Base-by-base conservation (phyloP, 1,140 invertebrate species). In the Heliconius nattereri region DNA sequence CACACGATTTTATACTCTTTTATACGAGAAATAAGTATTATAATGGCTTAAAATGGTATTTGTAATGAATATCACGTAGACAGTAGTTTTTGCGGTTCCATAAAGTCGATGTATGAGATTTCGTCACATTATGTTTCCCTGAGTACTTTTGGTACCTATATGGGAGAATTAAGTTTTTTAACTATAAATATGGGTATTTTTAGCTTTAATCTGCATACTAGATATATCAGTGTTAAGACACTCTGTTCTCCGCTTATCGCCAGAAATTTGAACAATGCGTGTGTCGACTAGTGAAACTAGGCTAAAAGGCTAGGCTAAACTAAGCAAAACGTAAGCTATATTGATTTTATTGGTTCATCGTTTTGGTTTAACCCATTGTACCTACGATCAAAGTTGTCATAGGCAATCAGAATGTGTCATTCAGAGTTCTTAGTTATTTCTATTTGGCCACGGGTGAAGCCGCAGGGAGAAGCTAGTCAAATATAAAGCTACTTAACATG, bases 31-130 rank as follows among this genome's bases (percentile, higher is more conserved):
- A 74, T 81, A 81, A 70, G 79, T 52, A 52, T 19, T 66, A 13
- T 72, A 74, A 49, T 71, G 26, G 54, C 35, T 45, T 32, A 35
- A 66, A 66, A 6, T 29, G 60, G 23, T 52, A 71, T 73, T 60
- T 66, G 71, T 81, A 81, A 81, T 81, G 79, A 81, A 81, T 81
- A 77, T 81, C 75, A 81, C 76, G 79, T 73, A 54, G 52, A 81
- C 72, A 78, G 70, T 70, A 45, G 74, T 77, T 80, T 77, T 81
- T 78, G 75, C 71, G 79, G 79, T 81, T 77, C 79, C 71, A 81
- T 81, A 74, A 78, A 78, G 72, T 77, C 73, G 73, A 66, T 37
- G 66, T 71, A 66, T 66, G 60, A 16, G 60, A 66, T 66, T 66
- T 66, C 60, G 60, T 66, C 60, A 66, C 60, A 29, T 66, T 66